A percentile compares a stretch with the other conserved stretches of the same genome.
These are phyloP conservation scores for Ramphastos sulfuratus DNA, from an alignment of 2,113 vertebrate genomes.

Conservation along the genomic window DNA sequence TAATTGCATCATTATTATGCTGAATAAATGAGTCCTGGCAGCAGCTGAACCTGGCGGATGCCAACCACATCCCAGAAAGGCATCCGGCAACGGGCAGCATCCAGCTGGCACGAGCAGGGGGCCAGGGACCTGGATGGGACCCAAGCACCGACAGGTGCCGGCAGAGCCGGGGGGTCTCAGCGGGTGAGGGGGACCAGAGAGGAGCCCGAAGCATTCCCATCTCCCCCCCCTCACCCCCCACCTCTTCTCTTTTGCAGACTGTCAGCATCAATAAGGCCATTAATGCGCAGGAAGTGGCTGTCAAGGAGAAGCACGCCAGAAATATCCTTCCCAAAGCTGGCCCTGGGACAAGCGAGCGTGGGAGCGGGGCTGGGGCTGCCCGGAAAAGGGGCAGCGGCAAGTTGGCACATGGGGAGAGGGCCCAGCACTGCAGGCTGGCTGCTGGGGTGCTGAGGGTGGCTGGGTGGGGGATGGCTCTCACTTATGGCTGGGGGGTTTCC, in stretches of 20 bases:
- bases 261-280: slow-evolving; percentile 99
- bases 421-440: fast-evolving
- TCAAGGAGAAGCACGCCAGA: slow-evolving; percentile 99
- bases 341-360: not conserved
- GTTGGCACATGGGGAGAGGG: not conserved
- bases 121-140: not conserved
- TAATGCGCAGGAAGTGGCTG: slow-evolving; percentile 98
- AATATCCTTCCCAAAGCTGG: slow-evolving; percentile 90
- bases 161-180: not conserved
- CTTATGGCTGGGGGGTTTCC: not conserved
- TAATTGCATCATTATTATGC: slow-evolving; percentile 62
- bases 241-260: slow-evolving; percentile 81
- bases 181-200: not conserved
- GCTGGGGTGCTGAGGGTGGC: not conserved
- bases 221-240: not conserved
- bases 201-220: not conserved
- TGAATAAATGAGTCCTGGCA: slow-evolving; percentile 51
- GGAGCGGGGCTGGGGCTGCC: not conserved
- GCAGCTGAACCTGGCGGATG: slow-evolving; percentile 63
- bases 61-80: slow-evolving; percentile 60
- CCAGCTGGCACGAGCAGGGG: slow-evolving; percentile 58
- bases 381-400: not conserved
- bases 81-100: slow-evolving; percentile 21
- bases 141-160: slow-evolving; percentile 21
- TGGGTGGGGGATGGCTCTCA: not conserved